Evolutionary conservation across 2,888 invertebrate species (phyloP), one percentile per base, ranked within the genome.

Genomic region (Eilema caniola): DNA sequence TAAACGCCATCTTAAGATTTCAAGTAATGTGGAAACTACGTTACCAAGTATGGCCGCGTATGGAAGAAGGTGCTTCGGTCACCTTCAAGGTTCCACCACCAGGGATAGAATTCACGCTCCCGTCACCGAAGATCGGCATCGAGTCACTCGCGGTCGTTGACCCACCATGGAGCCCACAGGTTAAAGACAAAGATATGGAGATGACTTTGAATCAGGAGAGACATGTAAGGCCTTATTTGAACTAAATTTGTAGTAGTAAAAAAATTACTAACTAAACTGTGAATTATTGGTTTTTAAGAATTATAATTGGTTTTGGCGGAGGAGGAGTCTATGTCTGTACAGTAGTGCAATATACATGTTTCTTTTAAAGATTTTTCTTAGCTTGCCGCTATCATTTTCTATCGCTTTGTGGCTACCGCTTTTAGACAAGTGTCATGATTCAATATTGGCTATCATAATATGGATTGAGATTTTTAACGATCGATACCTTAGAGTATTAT

Each of bases 21-120:
- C 98, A 99, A 96, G 98, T 98, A 1, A 96, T 99, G 79, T 99
- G 99, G 99, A 98, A 99, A 87, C 97, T 98, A 80, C 96, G 99
- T 2, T 99, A 98, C 89, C 99, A 99, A 96, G 99, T 99, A 0
- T 99, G 99, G 99, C 99, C 99, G 0, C 96, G 99, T 72, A 99
- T 99, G 99, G 99, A 99, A 91, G 99, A 99, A 86, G 98, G 98
- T 11, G 99, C 99, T 0, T 99, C 99, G 71, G 93, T 98, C 73
- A 97, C 98, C 0, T 99, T 99, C 91, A 99, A 99, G 95, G 99
- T 99, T 2, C 99, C 99, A 0, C 99, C 99, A 0, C 99, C 99
- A 0, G 99, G 99, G 25, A 99, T 99, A 74, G 99, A 99, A 89
- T 99, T 99, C 89, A 99, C 99, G 0, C 94, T 99, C 66, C 99